A percentile compares a stretch with the other conserved stretches of the same genome.
Evolutionary conservation across 2,113 vertebrate genomes (phyloP).

Genomic region (Genyomyrus donnyi): DNA sequence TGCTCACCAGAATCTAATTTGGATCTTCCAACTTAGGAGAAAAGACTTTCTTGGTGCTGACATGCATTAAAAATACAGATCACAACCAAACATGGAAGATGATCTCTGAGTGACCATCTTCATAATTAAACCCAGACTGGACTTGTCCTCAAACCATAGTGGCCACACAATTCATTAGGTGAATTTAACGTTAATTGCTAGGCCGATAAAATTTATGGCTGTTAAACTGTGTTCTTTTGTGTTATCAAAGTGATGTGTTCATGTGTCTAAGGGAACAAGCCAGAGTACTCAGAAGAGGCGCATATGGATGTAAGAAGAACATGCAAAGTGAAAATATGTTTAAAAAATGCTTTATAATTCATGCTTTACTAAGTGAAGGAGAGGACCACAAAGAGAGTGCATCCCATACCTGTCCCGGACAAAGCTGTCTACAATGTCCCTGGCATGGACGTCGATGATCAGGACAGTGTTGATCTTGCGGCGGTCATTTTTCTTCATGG

Average conservation of each 20-base stretch:
- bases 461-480: slow-evolving; percentile 89
- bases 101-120: not conserved
- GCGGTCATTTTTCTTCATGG: slow-evolving; percentile 77
- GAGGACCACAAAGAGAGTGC: not conserved
- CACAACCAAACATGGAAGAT: not conserved
- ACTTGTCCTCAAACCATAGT: too few species aligned
- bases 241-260: too few species aligned
- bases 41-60: not conserved
- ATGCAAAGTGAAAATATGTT: not conserved
- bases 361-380: not conserved
- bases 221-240: too few species aligned
- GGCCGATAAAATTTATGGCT: not conserved
- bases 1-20: not conserved
- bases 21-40: not conserved
- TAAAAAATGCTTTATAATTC: not conserved
- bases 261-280: not conserved
- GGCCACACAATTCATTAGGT: not conserved
- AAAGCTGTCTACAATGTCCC: slow-evolving; percentile 86
- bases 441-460: slow-evolving; percentile 91
- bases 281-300: not conserved
- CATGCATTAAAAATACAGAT: not conserved
- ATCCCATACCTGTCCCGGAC: slow-evolving; percentile 69
- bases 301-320: not conserved
- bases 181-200: not conserved
- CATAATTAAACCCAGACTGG: not conserved